These are phyloP conservation scores for Drosophila obscura DNA, from an alignment of 1,140 invertebrate genomes.

Conservation along the genomic window DNA sequence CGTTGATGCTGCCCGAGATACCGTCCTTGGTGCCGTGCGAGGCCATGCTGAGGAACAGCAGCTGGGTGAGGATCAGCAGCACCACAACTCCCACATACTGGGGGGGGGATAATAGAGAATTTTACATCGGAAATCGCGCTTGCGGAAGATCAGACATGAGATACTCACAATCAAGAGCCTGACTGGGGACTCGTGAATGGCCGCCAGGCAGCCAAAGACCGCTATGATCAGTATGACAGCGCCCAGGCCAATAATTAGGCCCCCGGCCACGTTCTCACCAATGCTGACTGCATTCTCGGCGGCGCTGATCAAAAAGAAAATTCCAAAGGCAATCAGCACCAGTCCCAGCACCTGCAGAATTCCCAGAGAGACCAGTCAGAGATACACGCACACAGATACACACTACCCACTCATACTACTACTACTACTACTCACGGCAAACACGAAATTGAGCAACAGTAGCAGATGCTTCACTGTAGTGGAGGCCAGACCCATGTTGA, in stretches of 20 bases:
- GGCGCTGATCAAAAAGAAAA: conserved; percentile 70
- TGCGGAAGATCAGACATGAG: neutral
- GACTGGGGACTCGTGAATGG: conserved; percentile 63
- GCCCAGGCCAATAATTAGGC: conserved; percentile 72
- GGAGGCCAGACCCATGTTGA: conserved; percentile 67
- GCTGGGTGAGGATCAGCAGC: conserved; percentile 63
- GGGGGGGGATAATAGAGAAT: neutral
- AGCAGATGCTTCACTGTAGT: conserved; percentile 79
- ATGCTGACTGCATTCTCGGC: conserved; percentile 74
- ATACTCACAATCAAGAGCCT: conserved; percentile 67
- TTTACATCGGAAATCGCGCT: neutral
- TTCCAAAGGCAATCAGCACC: conserved; percentile 69
- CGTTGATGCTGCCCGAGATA: conserved; percentile 72
- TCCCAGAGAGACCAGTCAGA: conserved; percentile 11
- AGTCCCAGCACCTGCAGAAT: conserved; percentile 67
- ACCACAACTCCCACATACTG: conserved; percentile 59
- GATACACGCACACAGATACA: conserved; percentile 1
- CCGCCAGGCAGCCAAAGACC: conserved; percentile 74
- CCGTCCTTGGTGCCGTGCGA: conserved; percentile 75
- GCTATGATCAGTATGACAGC: conserved; percentile 68
- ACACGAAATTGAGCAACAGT: conserved; percentile 75
- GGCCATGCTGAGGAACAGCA: conserved; percentile 73
- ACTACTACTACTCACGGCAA: conserved; percentile 60
- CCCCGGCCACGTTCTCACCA: conserved; percentile 75
- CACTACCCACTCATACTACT: conserved; percentile 1